These are phyloP conservation scores for Apostichopus parvimensis DNA, from an alignment of 35 echinoderm and acorn worm species.

Conservation along the genomic window DNA sequence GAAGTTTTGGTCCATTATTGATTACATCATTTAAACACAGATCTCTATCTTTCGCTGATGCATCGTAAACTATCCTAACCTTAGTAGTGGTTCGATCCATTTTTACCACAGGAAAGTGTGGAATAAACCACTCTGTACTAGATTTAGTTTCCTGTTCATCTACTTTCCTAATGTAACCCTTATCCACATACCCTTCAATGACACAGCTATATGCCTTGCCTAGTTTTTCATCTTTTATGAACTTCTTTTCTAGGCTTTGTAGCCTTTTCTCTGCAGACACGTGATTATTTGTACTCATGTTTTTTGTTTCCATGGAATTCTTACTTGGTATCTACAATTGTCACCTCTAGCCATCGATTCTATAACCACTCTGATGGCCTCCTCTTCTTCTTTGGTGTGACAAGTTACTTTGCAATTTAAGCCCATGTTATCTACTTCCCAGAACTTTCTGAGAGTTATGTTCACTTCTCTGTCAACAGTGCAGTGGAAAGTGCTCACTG, in stretches of 20 bases:
- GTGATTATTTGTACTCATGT: background rate
- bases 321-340: background rate
- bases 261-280: constrained; percentile 23
- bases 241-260: background rate
- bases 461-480: constrained; percentile 1
- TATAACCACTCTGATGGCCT: background rate
- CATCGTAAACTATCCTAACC: constrained; percentile 52
- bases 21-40: constrained; percentile 62
- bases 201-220: constrained; percentile 24
- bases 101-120: constrained; percentile 61
- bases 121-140: constrained; percentile 35
- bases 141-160: background rate
- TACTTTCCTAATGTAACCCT: constrained; percentile 54
- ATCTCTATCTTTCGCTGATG: constrained; percentile 26
- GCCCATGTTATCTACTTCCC: constrained; percentile 50
- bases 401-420: background rate
- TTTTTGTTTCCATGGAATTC: constrained; percentile 51
- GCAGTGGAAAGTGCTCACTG: background rate
- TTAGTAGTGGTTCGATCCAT: constrained; percentile 45
- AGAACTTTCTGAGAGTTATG: constrained; percentile 17
- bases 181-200: constrained; percentile 18
- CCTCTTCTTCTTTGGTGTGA: constrained; percentile 27
- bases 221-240: constrained; percentile 12
- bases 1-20: constrained; percentile 53
- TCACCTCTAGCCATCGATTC: background rate